Base-by-base conservation (phyloP, 2,113 vertebrate species). In the Cyprinodon tularosa region DNA sequence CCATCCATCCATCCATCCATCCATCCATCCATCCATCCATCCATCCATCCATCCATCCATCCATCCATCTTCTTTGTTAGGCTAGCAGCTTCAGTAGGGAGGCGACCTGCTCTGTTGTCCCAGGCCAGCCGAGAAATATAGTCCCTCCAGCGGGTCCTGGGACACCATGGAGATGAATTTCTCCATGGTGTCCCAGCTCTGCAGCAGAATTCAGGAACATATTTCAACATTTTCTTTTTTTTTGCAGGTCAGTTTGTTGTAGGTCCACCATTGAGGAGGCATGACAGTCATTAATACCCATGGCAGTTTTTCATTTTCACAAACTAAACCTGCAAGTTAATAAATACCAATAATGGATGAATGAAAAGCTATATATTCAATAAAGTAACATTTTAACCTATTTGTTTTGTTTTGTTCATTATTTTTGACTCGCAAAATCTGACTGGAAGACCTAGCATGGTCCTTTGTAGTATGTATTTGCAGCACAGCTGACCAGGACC, bases 151-250 rank as follows among this genome's bases (percentile, higher is more conserved):
- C 29, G 29, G 1, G 29, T 29, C 29, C 29, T 29, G 29, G 29
- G 29, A 29, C 29, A 29, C 29, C 29, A 29, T 29, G 29, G 29
- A 29, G 29, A 29, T 29, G 29, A 29, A 29, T 29, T 29, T 29
- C 29, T 29, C 29, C 29, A 1, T 29, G 29, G 29, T 29, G 29
- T 29, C 29, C 29, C 64, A 68, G 65, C 68, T 62, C 37, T 37
- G 17, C 68, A 29, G 40, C 57, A 71, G 62, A 47, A 1, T 57
- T 39, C 62, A 59, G 36, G 1, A n/a, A 64, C 69, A 36, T 10
- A 6, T 38, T 66, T 22, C 22, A n/a, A 63, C 57, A 71, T 20
- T 65, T 72, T 48, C 20, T 68, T 67, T 73, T 65, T 14, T n/a
- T 37, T 20, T 47, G 22, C 42, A 20, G 60, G 29, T 39, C 36